Conservation (phyloP, 1,140 invertebrate species). For the Propsilocerus akamusi region DNA sequence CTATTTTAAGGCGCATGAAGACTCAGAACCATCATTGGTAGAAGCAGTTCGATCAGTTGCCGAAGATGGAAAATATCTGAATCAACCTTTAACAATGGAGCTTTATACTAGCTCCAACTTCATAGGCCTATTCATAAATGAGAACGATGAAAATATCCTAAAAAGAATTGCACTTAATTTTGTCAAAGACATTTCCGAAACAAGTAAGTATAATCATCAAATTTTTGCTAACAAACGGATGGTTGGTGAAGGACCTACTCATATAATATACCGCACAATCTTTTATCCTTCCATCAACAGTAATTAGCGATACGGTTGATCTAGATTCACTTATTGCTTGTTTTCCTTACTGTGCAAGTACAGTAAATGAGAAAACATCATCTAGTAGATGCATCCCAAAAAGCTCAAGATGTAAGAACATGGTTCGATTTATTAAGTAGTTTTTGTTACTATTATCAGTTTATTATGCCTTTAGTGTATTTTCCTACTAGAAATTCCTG, state of each 20-base stretch:
- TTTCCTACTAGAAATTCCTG: not conserved
- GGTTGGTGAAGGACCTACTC: not conserved
- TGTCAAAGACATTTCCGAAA: slow-evolving; percentile 52
- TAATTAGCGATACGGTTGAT: slow-evolving; percentile 39
- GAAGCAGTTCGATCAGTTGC: slow-evolving; percentile 40
- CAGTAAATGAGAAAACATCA: slow-evolving; percentile 15
- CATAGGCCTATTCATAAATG: slow-evolving; percentile 68
- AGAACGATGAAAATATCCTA: slow-evolving; percentile 54
- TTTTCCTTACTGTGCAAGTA: slow-evolving; percentile 44
- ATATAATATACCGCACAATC: slow-evolving; percentile 2
- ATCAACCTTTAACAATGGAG: slow-evolving; percentile 46
- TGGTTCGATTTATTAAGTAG: slow-evolving; percentile 7
- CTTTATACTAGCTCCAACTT: slow-evolving; percentile 70
- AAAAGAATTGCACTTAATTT: slow-evolving; percentile 55
- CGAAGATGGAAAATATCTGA: slow-evolving; percentile 36
- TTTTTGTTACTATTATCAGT: slow-evolving; percentile 4
- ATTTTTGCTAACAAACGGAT: slow-evolving; percentile 8
- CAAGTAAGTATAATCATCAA: slow-evolving; percentile 32
- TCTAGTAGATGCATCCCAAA: slow-evolving; percentile 22
- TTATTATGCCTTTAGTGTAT: not conserved
- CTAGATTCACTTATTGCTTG: slow-evolving; percentile 46
- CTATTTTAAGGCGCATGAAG: not conserved
- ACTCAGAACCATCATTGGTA: slow-evolving; percentile 22
- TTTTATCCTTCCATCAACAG: slow-evolving; percentile 9
- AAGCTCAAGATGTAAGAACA: slow-evolving; percentile 25